Evolutionary conservation across 2,113 vertebrate species (phyloP).

Genomic region (Anthoscopus minutus): DNA sequence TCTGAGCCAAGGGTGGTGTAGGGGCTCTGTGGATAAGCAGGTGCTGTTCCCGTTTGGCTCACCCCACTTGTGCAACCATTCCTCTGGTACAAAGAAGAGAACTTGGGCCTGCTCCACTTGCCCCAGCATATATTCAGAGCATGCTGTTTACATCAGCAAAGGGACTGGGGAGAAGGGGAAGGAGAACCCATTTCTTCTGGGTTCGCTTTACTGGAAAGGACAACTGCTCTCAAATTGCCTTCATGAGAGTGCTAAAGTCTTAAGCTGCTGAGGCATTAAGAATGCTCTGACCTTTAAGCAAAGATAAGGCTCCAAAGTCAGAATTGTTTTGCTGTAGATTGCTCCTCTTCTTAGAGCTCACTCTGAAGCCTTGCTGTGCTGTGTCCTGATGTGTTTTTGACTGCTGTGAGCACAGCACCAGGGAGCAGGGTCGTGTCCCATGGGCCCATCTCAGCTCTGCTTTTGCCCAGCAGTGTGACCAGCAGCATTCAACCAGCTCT

Average conservation of each 20-base stretch:
- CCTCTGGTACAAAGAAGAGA: neutral
- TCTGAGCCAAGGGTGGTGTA: neutral
- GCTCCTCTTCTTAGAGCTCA: neutral
- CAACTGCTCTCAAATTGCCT: neutral
- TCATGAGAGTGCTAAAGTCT: neutral
- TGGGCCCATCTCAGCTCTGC: neutral
- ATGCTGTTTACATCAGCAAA: neutral
- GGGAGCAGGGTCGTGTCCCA: neutral
- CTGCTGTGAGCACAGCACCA: neutral
- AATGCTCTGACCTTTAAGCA: constrained; percentile 15
- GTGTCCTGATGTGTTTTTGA: neutral
- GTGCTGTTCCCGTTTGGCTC: neutral
- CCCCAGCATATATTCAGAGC: neutral
- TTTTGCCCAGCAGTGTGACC: neutral
- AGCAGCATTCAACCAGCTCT: neutral
- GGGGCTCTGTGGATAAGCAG: fast-evolving
- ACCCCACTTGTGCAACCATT: neutral
- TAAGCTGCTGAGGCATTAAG: neutral
- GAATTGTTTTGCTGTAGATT: neutral
- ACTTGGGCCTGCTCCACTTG: neutral
- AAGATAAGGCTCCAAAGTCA: neutral
- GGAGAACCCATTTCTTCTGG: neutral
- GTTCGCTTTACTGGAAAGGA: neutral
- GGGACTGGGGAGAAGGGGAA: neutral
- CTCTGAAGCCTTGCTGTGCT: neutral